Base-by-base conservation (phyloP, 2,113 vertebrate species). In the Microcebus lehilahytsara region DNA sequence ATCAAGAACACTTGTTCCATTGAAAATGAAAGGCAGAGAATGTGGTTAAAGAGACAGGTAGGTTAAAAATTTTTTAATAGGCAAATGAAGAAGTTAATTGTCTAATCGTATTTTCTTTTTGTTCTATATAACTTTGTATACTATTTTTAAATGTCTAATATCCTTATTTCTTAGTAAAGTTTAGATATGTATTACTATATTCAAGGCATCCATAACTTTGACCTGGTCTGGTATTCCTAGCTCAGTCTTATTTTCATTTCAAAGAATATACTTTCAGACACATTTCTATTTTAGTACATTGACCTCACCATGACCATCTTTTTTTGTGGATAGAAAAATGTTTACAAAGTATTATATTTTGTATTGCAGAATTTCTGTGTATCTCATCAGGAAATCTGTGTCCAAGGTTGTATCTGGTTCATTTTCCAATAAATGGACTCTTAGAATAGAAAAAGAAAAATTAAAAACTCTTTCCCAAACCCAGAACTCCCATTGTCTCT, bases 261-360 rank as follows among this genome's bases (percentile, higher is more conserved):
- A 96, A 83, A 90, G 77, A 95, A 83, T 51, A 64, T 87, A 40
- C 32, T 93, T 91, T 77, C 83, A 86, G 64, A 62, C 42, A 62
- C 23, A 83, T 86, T 96, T 93, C 96, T 96, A 80, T 95, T 93
- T 97, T 80, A 95, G 79, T 75, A 87, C 69, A 66, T 89, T 96
- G 34, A 79, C 51, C 77, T 93, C 62, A 46, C 49, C n/a, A 34
- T 60, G 81, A 71, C 71, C 60, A 91, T 86, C 60, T 85, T 62
- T 89, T 95, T 95, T 95, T 60, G 51, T 84, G 62, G 56, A 83
- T 6, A 85, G 67, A 86, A 86, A 92, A 16, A 25, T 66, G 34
- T 89, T 95, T 95, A 78, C 51, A 79, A 93, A 86, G 89, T 66
- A 93, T 91, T 96, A 49, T 87, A 51, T 89, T 96, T 89, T 94